phyloP scores from a whole-genome alignment of 2,113 vertebrate species.

The Cyanistes caeruleus region DNA sequence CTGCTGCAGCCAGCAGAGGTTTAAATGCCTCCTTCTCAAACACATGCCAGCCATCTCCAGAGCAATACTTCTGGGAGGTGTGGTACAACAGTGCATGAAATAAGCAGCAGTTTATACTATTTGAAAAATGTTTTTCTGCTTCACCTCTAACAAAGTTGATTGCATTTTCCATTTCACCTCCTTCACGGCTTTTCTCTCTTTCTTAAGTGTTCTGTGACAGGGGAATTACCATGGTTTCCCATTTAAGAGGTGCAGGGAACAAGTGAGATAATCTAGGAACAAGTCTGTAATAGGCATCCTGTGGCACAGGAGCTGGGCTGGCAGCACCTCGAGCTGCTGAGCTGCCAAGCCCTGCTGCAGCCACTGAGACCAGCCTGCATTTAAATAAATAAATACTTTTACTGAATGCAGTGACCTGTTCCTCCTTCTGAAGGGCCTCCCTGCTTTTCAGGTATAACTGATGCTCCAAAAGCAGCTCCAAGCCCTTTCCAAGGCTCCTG shows the following conservation, averaged over 20 bases:
- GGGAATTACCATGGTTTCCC: constrained; percentile 49
- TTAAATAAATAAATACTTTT: background rate
- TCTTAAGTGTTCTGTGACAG: constrained; percentile 27
- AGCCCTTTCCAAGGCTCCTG: background rate
- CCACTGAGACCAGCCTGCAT: background rate
- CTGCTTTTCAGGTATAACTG: background rate
- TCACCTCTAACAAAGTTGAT: constrained; percentile 44
- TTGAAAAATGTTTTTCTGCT: constrained; percentile 47
- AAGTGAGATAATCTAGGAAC: constrained; percentile 18
- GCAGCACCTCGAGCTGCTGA: background rate
- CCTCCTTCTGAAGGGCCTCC: background rate
- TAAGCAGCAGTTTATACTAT: background rate
- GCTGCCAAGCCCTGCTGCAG: background rate
- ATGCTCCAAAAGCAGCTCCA: background rate
- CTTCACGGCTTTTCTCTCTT: constrained; percentile 18
- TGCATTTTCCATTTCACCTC: constrained; percentile 54
- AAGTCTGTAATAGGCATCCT: background rate
- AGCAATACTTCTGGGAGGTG: background rate
- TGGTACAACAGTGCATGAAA: background rate
- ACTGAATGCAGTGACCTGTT: fast-evolving
- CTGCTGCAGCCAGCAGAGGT: background rate
- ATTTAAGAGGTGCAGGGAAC: constrained; percentile 19
- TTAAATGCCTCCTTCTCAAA: background rate
- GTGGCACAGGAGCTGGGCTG: background rate
- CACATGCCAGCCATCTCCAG: background rate